Percentiles rank a stretch among this genome's conserved stretches.
Evolutionary conservation across 2,113 vertebrate genomes (phyloP).

Genomic region (Triplophysa siluroides): DNA sequence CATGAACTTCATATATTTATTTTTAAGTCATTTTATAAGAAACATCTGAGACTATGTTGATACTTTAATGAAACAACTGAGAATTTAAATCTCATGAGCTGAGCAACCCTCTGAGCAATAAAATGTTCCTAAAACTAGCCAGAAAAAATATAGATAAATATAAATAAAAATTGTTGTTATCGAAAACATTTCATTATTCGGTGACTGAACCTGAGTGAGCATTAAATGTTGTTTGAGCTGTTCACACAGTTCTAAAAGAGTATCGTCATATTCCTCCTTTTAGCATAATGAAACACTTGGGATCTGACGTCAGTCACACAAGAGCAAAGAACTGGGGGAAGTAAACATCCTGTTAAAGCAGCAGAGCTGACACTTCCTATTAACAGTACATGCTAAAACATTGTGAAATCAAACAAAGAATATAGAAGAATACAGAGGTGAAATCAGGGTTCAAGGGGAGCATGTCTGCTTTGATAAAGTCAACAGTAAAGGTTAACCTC

Average conservation of each 20-base stretch:
- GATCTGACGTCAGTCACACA: constrained; percentile 2
- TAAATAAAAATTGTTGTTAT: neutral
- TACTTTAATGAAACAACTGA: too few relatives aligned
- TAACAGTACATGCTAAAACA: neutral
- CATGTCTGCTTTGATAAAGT: constrained; percentile 2
- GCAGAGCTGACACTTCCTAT: constrained; percentile 1
- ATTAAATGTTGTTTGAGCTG: constrained; percentile 7
- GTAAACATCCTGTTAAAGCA: constrained; percentile 21
- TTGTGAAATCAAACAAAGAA: neutral
- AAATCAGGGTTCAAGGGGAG: neutral
- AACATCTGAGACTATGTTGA: too few relatives aligned
- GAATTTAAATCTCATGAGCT: too few relatives aligned
- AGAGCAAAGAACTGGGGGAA: neutral
- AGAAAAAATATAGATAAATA: neutral
- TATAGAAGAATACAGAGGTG: neutral
- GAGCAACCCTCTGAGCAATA: too few relatives aligned
- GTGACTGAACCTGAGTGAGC: neutral
- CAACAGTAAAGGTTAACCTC: neutral
- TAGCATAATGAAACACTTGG: constrained; percentile 1
- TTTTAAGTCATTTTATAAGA: too few relatives aligned
- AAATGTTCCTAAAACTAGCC: too few relatives aligned
- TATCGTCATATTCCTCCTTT: neutral
- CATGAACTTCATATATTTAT: too few relatives aligned
- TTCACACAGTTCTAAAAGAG: neutral
- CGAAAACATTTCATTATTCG: neutral